Evolutionary conservation across 30 jellyfish, hydroid and myxozoan genomes (phyloP).

Genomic region (Hydractinia echinata): DNA sequence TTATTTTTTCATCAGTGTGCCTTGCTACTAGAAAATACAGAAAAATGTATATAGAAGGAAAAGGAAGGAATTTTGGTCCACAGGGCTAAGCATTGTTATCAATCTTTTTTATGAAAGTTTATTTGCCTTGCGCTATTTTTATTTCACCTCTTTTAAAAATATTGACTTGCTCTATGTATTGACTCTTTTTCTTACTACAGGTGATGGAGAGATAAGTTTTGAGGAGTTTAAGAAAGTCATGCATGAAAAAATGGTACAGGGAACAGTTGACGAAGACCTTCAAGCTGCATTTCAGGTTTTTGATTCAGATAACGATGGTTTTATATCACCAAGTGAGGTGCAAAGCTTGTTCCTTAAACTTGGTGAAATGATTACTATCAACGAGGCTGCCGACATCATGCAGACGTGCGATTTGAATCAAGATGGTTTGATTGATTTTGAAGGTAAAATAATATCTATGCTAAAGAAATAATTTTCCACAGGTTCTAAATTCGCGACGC

Average conservation of each 20-base stretch:
- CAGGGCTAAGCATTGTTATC: too few species aligned
- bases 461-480: not conserved
- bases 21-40: too few species aligned
- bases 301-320: slow-evolving; percentile 70
- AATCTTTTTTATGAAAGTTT: too few species aligned
- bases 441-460: slow-evolving; percentile 41
- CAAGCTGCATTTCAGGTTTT: slow-evolving; percentile 65
- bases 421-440: slow-evolving; percentile 76
- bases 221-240: slow-evolving; percentile 67
- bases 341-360: slow-evolving; percentile 38
- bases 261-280: slow-evolving; percentile 69
- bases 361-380: slow-evolving; percentile 55
- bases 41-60: too few species aligned
- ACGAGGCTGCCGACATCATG: slow-evolving; percentile 66
- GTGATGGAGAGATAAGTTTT: slow-evolving; percentile 79
- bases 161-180: not conserved
- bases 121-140: too few species aligned
- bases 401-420: slow-evolving; percentile 39
- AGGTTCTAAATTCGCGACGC: too few species aligned
- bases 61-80: too few species aligned
- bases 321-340: slow-evolving; percentile 51
- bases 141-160: too few species aligned
- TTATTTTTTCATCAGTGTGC: too few species aligned
- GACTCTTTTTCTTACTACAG: slow-evolving; percentile 23
- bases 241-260: slow-evolving; percentile 61